Evolutionary conservation across 2,113 vertebrate genomes (phyloP), one percentile per base, ranked within the genome.

Genomic region (Brienomyrus brachyistius): DNA sequence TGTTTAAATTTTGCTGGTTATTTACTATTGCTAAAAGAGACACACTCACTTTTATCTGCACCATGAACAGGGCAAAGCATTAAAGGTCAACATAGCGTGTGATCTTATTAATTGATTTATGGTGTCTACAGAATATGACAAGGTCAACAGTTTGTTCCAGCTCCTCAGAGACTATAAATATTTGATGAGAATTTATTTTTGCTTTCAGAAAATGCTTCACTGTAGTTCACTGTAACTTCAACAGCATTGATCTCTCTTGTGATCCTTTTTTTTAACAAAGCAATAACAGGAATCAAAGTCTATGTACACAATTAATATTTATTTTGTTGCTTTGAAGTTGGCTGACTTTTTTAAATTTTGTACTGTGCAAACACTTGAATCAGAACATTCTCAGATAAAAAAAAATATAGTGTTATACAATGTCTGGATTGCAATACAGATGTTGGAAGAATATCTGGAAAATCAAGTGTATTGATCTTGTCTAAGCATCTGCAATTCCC

Each of bases 221-320:
- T 47, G 82, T 84, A 84, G 17, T 70, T 89, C 27, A 21, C 48
- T 80, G 88, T 89, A 82, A 27, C 50, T 31, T 89, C 47, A 52
- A 27, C 10, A 40, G 5, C 70, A 80, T 35, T 35, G 31, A 54
- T 35, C 70, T 35, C 31, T 40, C 35, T 27, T 80, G 48, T 82
- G 48, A 89, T 89, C 70, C 80, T 80, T 50, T 51, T 86, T 87
- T 56, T 50, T 51, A 80, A 89, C 88, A 89, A 89, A 80, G 50
- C 50, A 89, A 89, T 82, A 89, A 52, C 48, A 43, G 31, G 77
- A 89, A 89, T 89, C 88, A 89, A 89, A 89, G 88, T 31, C 88
- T 80, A 52, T 17, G 80, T 82, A 88, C 47, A 54, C 88, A 89
- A 89, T 82, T 77, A 88, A 88, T 89, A 87, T 51, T 89, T 89